Evolutionary conservation across 30 jellyfish, hydroid and myxozoan genomes (phyloP), one percentile per base, ranked within the genome.

Genomic region (Hydractinia echinata): DNA sequence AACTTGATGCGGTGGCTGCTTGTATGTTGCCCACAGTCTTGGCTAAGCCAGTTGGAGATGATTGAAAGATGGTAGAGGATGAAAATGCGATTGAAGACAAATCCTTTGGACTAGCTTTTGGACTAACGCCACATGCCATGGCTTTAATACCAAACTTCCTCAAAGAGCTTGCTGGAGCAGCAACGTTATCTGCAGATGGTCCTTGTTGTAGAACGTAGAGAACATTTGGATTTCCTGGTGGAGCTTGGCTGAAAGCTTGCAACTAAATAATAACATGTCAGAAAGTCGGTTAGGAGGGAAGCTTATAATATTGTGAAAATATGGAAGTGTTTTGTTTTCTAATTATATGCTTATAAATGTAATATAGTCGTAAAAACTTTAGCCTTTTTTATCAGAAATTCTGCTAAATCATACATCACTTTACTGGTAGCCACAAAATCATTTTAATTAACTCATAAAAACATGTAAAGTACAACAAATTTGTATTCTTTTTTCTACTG

Each of bases 171-270:
- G 96, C 95, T 53, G 95, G 86, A 5, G 78, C 86, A 9, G 87
- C 79, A 48, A 80, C 92, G 67, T 85, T 90, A 81, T 93, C 99
- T 8, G 99, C 89, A 39, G 99, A 87, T 13, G 78, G 83, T 13
- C 96, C 79, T 51, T 88, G 96, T 7, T 95, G 76, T 39, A 93
- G 51, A n/a, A 93, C 94, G 70, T 67, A 84, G 4, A 93, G 79
- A 52, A 93, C 76, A 76, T 81, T 83, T 48, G 99, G 96, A 70
- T 93, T 93, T 62, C 99, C 95, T 5, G 99, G 96, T 44, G 99
- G 99, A 50, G 99, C 94, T 10, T 76, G 87, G 61, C 92, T 82
- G 79, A 93, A 93, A 18, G 96, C 89, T 5, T 82, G 73, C 5
- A 74, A 68, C 99, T 80, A 61, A 58, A 58, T 1, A 58, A 16